A percentile compares a stretch with the other conserved stretches of the same genome.
Evolutionary conservation across 2,888 invertebrate genomes (phyloP).

Genomic region (Lasioglossum malachurum): DNA sequence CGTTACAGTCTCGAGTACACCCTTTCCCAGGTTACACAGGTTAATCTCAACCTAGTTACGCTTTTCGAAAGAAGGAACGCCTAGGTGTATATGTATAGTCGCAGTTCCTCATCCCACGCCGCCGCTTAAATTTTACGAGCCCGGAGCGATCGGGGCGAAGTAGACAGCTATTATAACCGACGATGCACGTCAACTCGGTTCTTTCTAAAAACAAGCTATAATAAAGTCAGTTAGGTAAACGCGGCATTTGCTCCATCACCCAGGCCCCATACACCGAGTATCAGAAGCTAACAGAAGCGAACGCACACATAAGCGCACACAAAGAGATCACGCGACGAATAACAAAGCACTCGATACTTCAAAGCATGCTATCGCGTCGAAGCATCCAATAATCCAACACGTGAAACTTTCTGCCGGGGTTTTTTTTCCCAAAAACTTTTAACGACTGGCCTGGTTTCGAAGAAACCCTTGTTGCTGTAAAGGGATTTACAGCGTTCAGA

Average conservation of each 20-base stretch:
- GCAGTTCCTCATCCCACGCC: not conserved
- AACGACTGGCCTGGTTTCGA: not conserved
- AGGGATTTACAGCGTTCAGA: not conserved
- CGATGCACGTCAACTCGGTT: not conserved
- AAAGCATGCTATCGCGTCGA: not conserved
- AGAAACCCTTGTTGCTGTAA: not conserved
- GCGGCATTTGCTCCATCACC: not conserved
- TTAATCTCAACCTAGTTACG: slow-evolving; percentile 5
- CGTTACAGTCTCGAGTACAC: not conserved
- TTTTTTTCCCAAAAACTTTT: not conserved
- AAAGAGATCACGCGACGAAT: not conserved
- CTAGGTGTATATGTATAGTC: not conserved
- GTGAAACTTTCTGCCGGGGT: not conserved
- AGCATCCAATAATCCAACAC: not conserved
- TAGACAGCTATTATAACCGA: slow-evolving; percentile 11
- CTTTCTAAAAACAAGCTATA: slow-evolving; percentile 9
- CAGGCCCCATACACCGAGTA: not conserved
- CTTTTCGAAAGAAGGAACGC: not conserved
- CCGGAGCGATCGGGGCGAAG: not conserved
- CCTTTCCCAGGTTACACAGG: not conserved
- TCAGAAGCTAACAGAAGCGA: not conserved
- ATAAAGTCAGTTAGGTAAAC: not conserved
- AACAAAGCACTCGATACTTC: slow-evolving; percentile 2
- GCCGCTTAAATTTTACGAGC: not conserved
- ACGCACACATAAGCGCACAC: not conserved